Evolutionary conservation across 1,140 invertebrate species (phyloP), one percentile per base, ranked within the genome.

Genomic region (Neodiprion virginianus): DNA sequence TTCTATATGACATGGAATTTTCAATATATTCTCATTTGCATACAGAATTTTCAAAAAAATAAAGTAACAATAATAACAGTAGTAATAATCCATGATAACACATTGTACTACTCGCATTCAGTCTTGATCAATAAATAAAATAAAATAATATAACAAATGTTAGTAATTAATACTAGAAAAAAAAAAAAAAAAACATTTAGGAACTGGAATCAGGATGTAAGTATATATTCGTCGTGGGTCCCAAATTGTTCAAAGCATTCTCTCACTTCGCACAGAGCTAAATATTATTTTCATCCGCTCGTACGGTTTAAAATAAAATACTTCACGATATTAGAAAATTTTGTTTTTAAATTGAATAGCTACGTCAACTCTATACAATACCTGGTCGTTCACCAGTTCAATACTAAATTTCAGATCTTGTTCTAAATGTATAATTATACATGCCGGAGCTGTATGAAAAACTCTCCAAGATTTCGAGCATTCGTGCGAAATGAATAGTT

Each of bases 91-190:
- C 75, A 72, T 75, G 78, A 75, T 72, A 78, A 79, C 65, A 78
- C 78, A 77, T 84, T 84, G 82, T 83, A 84, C 80, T 84, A 81
- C 79, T 73, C 78, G 77, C 81, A 82, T 85, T 88, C 86, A 88
- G 87, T 87, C 87, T 88, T 88, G 78, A 79, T 80, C 77, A 78
- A 79, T 83, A 82, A 83, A 84, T 80, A 82, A 86, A 79, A 79
- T 72, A 74, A 81, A 80, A 79, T 66, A 77, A 82, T 79, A 82
- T 80, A 23, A 76, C 71, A 74, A 66, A 74, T 69, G 67, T 73
- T 50, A 68, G 23, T 69, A 61, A 75, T 23, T 69, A 61, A 77
- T 66, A 21, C 53, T 23, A 77, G 65, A 67, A 75, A 80, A 71
- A 71, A 71, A 66, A 72, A 77, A 61, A 61, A 61, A 61, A 61